Base-by-base conservation (phyloP, 1,140 invertebrate genomes). In the Heterodera schachtii region DNA sequence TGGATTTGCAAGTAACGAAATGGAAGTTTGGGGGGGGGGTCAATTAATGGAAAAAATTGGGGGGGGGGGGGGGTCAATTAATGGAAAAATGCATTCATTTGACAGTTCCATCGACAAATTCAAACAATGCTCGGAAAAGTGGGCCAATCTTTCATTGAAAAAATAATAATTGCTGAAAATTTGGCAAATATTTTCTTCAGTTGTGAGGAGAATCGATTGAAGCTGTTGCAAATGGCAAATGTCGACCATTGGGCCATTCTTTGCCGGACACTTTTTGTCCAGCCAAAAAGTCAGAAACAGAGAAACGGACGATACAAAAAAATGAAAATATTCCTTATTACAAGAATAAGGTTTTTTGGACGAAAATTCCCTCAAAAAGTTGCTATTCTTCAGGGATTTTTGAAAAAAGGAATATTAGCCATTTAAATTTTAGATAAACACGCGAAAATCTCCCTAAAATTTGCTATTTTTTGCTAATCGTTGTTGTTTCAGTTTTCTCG, bases 161-260 rank as follows among this genome's bases (percentile, higher is more conserved):
- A 31, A 31, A 31, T 31, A 31, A 31, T 31, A 31, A 31, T 31
- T 31, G 31, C 46, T 57, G 73, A 46, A 75, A 75, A 43, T 57
- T 75, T 75, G 13, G 46, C 31, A 75, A 13, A 44, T 44, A 57
- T 31, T 75, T 43, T 11, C 31, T 49, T 64, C n/a, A 57, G 66
- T 75, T 75, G 74, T 52, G 66, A 64, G 19, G 76, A 78, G 47
- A 78, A 78, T 19, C 31, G 64, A 64, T 64, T 64, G 70, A 78
- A 78, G 47, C 43, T 78, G 76, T 60, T 78, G 41, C 60, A 78
- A 46, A 41, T 78, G 47, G 76, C 76, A 43, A 78, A 78, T 67
- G 31, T 78, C 19, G 60, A 64, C 70, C 70, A 78, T n/a, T 78
- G 76, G 76, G 49, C 57, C 47, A 11, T 47, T 46, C 43, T 78